Conservation (phyloP, 2,797 vertebrate species). For the Apodemus agrarius region DNA sequence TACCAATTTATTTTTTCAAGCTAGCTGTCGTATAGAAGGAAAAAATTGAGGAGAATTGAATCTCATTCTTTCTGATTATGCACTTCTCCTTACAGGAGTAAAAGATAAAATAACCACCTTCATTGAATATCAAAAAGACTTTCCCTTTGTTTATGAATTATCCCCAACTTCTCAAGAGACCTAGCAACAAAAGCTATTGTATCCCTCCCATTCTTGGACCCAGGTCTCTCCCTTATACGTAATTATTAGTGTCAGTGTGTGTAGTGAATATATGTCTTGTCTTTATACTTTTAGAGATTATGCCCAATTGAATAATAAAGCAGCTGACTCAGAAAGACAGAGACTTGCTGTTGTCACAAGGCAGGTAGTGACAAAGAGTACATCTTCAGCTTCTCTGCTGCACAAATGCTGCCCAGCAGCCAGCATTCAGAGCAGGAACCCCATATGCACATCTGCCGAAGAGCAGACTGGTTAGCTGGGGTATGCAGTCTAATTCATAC, state of each 20-base stretch:
- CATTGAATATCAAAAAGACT: neutral
- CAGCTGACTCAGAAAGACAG: neutral
- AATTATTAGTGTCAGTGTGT: neutral
- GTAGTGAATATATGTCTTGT: neutral
- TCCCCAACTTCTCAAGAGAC: slow-evolving; percentile 9
- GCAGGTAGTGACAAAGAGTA: neutral
- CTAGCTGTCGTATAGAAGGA: neutral
- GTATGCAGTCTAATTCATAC: neutral
- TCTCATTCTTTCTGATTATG: slow-evolving; percentile 6
- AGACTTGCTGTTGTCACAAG: neutral
- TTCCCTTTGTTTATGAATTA: slow-evolving; percentile 57
- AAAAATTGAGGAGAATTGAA: neutral
- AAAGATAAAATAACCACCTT: slow-evolving; percentile 42
- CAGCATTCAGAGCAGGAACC: neutral
- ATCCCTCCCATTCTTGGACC: neutral
- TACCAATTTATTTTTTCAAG: neutral
- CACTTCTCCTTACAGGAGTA: slow-evolving; percentile 37
- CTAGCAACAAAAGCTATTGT: slow-evolving; percentile 21
- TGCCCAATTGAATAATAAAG: slow-evolving; percentile 27
- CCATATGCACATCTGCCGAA: neutral
- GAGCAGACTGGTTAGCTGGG: neutral
- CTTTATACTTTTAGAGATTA: slow-evolving; percentile 20
- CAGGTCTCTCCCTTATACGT: neutral
- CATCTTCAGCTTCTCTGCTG: neutral
- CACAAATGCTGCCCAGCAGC: neutral